Evolutionary conservation across 2,113 vertebrate species (phyloP).

Genomic region (Paralichthys olivaceus): DNA sequence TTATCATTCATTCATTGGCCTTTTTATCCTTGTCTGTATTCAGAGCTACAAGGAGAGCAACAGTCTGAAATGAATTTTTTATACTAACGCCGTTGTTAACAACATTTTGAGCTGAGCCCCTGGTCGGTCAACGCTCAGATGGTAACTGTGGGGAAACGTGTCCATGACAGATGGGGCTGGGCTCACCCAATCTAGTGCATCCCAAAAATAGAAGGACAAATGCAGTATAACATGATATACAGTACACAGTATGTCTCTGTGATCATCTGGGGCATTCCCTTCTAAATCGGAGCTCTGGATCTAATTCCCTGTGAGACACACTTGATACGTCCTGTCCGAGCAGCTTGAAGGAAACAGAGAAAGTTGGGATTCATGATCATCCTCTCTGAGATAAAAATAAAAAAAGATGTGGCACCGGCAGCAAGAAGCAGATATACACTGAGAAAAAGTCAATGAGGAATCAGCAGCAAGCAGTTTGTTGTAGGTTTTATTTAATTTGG

Average conservation of each 20-base stretch:
- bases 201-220: conserved; percentile 69
- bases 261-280: conserved; percentile 70
- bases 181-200: conserved; percentile 15
- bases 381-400: conserved; percentile 13
- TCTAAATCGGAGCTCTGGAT: conserved; percentile 60
- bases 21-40: background rate
- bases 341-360: conserved; percentile 6
- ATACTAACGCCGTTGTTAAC: background rate
- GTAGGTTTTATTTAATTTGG: background rate
- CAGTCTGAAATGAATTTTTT: background rate
- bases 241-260: conserved; percentile 43
- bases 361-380: background rate
- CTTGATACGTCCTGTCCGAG: conserved; percentile 44
- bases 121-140: conserved; percentile 12
- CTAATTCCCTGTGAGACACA: conserved; percentile 56
- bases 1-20: conserved; percentile 14
- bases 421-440: background rate
- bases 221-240: conserved; percentile 63
- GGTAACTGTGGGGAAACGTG: conserved; percentile 19
- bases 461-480: background rate
- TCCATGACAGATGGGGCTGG: conserved; percentile 20
- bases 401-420: background rate
- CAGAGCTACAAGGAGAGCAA: background rate
- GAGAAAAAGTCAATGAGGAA: background rate
- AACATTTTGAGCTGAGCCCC: conserved; percentile 2